Conservation (phyloP, 2,888 invertebrate species). For the Hydrotaea diabolus region DNA sequence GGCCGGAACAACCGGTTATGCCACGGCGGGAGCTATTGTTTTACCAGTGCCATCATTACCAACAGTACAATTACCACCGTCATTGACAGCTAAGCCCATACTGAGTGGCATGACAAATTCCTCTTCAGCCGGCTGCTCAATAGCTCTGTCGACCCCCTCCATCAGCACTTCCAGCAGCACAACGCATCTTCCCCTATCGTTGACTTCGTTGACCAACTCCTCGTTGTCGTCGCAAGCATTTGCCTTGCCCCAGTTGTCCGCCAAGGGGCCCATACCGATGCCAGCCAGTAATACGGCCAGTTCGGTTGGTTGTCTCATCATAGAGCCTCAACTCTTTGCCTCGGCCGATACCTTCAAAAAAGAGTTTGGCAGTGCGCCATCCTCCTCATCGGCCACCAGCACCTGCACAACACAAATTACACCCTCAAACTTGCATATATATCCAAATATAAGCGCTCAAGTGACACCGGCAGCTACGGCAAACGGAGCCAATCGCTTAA, state of each 20-base stretch:
- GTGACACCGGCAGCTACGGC: slow-evolving; percentile 44
- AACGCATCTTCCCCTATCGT: neutral
- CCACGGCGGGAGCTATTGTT: slow-evolving; percentile 68
- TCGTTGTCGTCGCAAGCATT: slow-evolving; percentile 72
- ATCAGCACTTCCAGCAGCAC: slow-evolving; percentile 40
- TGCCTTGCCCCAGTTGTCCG: slow-evolving; percentile 72
- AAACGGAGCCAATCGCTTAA: slow-evolving; percentile 59
- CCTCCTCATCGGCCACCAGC: slow-evolving; percentile 38
- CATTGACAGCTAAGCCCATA: slow-evolving; percentile 63
- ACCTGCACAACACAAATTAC: slow-evolving; percentile 65
- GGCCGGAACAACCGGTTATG: slow-evolving; percentile 41
- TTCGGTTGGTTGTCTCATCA: slow-evolving; percentile 76
- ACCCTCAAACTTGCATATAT: slow-evolving; percentile 74
- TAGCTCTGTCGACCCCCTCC: slow-evolving; percentile 12
- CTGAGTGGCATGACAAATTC: slow-evolving; percentile 50
- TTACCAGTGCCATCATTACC: slow-evolving; percentile 73
- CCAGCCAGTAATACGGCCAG: slow-evolving; percentile 72
- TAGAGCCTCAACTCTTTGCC: slow-evolving; percentile 76
- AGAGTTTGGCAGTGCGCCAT: slow-evolving; percentile 69
- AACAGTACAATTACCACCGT: slow-evolving; percentile 70
- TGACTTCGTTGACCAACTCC: slow-evolving; percentile 34
- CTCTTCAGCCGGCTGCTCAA: slow-evolving; percentile 60
- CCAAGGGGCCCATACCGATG: slow-evolving; percentile 72
- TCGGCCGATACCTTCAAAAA: slow-evolving; percentile 77
- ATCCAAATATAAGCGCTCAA: slow-evolving; percentile 72